Conservation (phyloP, 2,797 vertebrate species). For the Ambastaia sidthimunki region DNA sequence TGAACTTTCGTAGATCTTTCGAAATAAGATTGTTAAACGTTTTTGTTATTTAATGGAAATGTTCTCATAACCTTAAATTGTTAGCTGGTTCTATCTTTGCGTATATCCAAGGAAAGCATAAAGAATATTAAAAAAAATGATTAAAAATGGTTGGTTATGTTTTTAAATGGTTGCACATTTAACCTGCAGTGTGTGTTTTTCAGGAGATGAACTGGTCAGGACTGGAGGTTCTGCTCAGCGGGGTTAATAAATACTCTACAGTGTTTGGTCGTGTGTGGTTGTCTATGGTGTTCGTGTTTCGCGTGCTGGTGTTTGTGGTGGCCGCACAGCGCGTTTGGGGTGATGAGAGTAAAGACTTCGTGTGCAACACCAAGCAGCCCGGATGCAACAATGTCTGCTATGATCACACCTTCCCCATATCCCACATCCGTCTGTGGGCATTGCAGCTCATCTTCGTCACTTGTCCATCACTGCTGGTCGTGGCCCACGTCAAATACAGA, state of each 20-base stretch:
- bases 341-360: slow-evolving; percentile 89
- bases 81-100: no score
- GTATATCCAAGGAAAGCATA: no score
- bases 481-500: slow-evolving; percentile 89
- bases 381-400: slow-evolving; percentile 91
- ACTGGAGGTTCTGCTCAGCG: slow-evolving; percentile 84
- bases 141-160: not conserved
- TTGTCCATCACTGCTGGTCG: slow-evolving; percentile 90
- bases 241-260: slow-evolving; percentile 92
- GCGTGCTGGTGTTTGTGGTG: slow-evolving; percentile 91
- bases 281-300: slow-evolving; percentile 92
- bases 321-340: slow-evolving; percentile 90
- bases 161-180: not conserved
- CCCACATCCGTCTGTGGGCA: slow-evolving; percentile 95
- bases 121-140: no score
- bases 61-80: no score
- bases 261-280: slow-evolving; percentile 94
- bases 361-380: slow-evolving; percentile 87
- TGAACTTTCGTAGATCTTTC: no score
- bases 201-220: slow-evolving; percentile 88
- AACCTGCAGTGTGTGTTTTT: slow-evolving; percentile 2
- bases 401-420: slow-evolving; percentile 90
- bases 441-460: slow-evolving; percentile 96
- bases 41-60: no score
- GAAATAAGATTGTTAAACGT: no score